phyloP scores from a whole-genome alignment of 2,113 vertebrate species.

The Bos javanicus region DNA sequence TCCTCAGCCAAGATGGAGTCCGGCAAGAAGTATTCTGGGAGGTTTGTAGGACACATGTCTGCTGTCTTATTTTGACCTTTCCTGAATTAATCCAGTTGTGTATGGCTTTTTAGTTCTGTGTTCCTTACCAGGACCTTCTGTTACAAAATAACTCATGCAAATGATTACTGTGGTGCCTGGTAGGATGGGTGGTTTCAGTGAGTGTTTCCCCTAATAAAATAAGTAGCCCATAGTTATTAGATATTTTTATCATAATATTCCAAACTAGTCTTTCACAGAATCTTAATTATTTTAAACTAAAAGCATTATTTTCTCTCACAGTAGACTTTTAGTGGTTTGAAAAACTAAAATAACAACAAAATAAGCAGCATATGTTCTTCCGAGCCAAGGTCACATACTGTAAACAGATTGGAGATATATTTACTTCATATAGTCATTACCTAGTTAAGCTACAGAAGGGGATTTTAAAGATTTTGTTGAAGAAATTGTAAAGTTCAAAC shows the following conservation, averaged over 20 bases:
- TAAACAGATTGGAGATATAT: not conserved
- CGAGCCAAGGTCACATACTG: not conserved
- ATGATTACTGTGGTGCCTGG: not conserved
- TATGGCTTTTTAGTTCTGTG: not conserved
- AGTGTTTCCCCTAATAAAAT: not conserved
- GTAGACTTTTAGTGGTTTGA: not conserved
- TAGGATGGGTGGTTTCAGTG: not conserved
- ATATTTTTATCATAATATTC: not conserved
- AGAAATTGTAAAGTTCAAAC: slow-evolving; percentile 15
- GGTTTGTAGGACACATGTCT: not conserved
- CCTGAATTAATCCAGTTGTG: not conserved
- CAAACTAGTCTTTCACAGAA: not conserved
- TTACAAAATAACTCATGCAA: not conserved
- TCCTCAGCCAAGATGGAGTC: not conserved
- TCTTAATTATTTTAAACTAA: not conserved
- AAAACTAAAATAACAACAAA: not conserved
- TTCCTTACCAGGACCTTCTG: not conserved
- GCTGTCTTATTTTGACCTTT: not conserved
- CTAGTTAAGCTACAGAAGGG: not conserved
- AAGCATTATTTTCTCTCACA: not conserved
- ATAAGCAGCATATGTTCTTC: not conserved
- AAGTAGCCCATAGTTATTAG: not conserved
- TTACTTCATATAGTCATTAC: not conserved
- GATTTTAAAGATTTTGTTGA: not conserved
- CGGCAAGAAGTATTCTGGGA: not conserved